phyloP scores from a whole-genome alignment of 2,888 invertebrate genomes.

The Hanleya hanleyi region DNA sequence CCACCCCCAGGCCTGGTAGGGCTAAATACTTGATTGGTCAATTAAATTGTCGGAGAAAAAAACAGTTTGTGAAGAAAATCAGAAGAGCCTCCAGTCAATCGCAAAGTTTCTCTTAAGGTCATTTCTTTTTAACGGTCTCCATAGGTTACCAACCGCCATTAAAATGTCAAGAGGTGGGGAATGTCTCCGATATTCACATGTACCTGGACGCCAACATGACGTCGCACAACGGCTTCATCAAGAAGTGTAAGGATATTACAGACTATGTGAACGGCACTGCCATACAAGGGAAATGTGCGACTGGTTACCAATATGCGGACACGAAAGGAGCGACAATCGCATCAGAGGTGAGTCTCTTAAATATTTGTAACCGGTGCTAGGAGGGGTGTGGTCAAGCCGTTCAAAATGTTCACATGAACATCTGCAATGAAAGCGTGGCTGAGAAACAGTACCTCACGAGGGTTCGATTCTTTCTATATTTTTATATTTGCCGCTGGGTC shows the following conservation, averaged over 20 bases:
- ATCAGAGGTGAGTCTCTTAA: not conserved
- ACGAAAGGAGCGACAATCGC: not conserved
- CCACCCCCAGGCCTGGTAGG: no score
- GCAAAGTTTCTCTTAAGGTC: no score
- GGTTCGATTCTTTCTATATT: not conserved
- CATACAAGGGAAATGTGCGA: not conserved
- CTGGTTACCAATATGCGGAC: not conserved
- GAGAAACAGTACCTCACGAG: no score
- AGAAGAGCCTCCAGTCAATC: no score
- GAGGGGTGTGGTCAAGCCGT: no score
- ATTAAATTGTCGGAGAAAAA: no score
- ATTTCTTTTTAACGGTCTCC: no score
- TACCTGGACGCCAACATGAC: not conserved
- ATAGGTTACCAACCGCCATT: not conserved
- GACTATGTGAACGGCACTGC: not conserved
- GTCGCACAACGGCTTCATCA: not conserved
- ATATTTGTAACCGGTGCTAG: no score
- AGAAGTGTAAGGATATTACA: not conserved
- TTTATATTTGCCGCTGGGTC: not conserved
- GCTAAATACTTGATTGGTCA: no score
- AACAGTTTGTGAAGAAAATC: no score
- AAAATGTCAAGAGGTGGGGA: not conserved
- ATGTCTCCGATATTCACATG: not conserved
- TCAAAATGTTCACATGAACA: no score
- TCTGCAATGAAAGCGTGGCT: no score